Conservation (phyloP, 2,113 vertebrate species). For the Scytalopus superciliaris region DNA sequence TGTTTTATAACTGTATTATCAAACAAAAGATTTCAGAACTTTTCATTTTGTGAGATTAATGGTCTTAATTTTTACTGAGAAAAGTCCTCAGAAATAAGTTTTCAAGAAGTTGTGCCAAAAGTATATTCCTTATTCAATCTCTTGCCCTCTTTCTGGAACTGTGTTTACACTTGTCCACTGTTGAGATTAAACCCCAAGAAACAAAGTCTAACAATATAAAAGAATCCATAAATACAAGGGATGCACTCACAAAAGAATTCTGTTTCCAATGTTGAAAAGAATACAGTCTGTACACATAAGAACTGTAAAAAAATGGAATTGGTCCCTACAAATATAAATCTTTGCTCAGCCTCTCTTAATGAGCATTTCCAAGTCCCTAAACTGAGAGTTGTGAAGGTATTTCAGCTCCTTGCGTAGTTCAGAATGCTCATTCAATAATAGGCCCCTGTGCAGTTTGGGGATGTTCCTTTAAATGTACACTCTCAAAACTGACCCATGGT, state of each 20-base stretch:
- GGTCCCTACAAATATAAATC: not conserved
- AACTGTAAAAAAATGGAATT: not conserved
- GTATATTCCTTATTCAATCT: not conserved
- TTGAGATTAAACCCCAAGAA: not conserved
- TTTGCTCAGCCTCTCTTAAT: not conserved
- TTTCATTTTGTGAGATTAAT: not conserved
- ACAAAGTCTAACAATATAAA: not conserved
- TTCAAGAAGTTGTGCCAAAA: not conserved
- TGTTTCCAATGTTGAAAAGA: not conserved
- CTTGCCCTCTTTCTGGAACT: not conserved
- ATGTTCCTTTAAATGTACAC: not conserved
- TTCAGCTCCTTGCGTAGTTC: not conserved
- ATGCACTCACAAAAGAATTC: not conserved
- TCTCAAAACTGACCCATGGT: not conserved
- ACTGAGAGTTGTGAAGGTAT: not conserved
- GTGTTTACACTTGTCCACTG: not conserved
- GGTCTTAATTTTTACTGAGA: not conserved
- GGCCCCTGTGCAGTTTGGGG: not conserved
- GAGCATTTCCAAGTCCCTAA: not conserved
- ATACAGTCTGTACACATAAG: fast-evolving
- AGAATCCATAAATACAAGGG: not conserved
- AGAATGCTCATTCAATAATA: not conserved
- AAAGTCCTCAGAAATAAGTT: not conserved
- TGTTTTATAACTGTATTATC: not conserved
- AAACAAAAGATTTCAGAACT: fast-evolving